Evolutionary conservation across 2,113 vertebrate species (phyloP).

Genomic region (Hippotragus niger): DNA sequence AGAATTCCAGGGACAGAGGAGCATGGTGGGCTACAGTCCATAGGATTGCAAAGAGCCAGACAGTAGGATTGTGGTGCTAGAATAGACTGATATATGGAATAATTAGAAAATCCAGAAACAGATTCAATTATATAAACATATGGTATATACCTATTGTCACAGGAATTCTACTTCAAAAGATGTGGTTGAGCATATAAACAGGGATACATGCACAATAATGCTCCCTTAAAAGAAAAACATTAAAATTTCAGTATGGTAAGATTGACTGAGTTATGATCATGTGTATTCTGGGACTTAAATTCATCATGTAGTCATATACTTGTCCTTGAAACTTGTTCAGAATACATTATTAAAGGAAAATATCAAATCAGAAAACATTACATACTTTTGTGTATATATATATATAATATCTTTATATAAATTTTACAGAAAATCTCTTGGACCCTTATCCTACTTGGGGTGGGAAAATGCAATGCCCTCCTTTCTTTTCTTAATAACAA

Average conservation of each 20-base stretch:
- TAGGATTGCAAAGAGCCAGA: neutral
- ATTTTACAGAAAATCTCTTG: neutral
- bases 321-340: neutral
- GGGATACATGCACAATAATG: neutral
- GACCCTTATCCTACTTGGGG: neutral
- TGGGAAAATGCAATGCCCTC: neutral
- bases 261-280: neutral
- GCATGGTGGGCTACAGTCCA: neutral
- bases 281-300: neutral
- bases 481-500: neutral
- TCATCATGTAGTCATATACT: neutral
- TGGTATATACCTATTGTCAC: neutral
- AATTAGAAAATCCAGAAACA: neutral
- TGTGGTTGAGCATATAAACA: neutral
- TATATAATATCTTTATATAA: neutral
- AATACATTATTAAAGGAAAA: neutral
- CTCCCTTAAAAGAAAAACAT: neutral
- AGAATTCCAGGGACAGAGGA: neutral
- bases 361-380: neutral
- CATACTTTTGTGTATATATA: neutral
- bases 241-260: neutral
- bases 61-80: neutral
- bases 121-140: neutral
- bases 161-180: neutral
- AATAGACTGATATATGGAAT: neutral